Conservation (phyloP, 64 coral and sea anemone genomes). For the Pocillopora verrucosa region DNA sequence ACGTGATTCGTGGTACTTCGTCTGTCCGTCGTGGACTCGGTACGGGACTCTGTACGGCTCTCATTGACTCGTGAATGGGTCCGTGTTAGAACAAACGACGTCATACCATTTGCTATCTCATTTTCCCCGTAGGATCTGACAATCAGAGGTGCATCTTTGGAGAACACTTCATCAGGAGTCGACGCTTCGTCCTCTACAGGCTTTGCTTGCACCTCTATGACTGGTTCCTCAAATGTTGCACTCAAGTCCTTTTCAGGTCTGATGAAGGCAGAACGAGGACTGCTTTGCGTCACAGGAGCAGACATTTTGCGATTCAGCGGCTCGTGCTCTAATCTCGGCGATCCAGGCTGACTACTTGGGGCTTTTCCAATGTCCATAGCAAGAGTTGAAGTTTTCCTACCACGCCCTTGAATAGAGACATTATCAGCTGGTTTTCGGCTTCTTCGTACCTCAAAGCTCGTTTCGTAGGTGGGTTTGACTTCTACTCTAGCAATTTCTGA, state of each 20-base stretch:
- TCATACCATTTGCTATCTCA: background rate
- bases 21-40: background rate
- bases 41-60: background rate
- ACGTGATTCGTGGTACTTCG: background rate
- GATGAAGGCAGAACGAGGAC: background rate
- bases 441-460: slow-evolving; percentile 53
- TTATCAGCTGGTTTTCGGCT: background rate
- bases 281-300: slow-evolving; percentile 13
- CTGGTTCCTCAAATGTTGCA: slow-evolving; percentile 37
- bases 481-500: slow-evolving; percentile 36
- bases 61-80: slow-evolving; percentile 16
- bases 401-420: slow-evolving; percentile 10
- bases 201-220: slow-evolving; percentile 26
- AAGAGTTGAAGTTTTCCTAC: slow-evolving; percentile 27
- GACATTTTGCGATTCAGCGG: background rate
- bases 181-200: slow-evolving; percentile 9
- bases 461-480: slow-evolving; percentile 39
- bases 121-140: slow-evolving; percentile 3
- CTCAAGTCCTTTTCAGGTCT: background rate
- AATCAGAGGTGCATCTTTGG: background rate
- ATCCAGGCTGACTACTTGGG: slow-evolving; percentile 1
- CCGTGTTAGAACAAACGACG: background rate
- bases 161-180: slow-evolving; percentile 3
- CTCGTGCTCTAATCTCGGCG: background rate
- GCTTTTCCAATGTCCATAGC: slow-evolving; percentile 13